Percentiles rank a stretch among this genome's conserved stretches.
Evolutionary conservation across 2,113 vertebrate species (phyloP).

Genomic region (Daphoenositta chrysoptera): DNA sequence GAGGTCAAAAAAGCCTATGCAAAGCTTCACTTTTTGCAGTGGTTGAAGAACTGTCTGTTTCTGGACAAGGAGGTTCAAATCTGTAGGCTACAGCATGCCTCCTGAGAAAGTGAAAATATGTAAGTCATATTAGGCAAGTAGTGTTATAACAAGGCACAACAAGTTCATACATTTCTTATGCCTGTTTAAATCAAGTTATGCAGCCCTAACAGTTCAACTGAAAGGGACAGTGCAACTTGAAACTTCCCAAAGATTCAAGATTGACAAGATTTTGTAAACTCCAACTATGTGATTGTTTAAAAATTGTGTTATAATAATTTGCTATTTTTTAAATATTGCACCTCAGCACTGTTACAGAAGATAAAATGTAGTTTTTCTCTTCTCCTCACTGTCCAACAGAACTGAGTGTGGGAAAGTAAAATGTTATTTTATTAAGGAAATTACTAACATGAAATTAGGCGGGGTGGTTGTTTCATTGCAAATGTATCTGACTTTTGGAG

Average conservation of each 20-base stretch:
- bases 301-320: background rate
- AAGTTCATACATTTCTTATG: background rate
- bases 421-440: background rate
- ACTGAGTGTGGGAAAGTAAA: background rate
- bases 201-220: background rate
- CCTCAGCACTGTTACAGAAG: background rate
- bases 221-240: background rate
- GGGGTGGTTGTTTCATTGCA: background rate
- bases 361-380: background rate
- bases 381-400: background rate
- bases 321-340: background rate
- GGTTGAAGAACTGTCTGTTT: slow-evolving; percentile 22
- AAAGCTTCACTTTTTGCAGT: slow-evolving; percentile 8
- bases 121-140: slow-evolving; percentile 18
- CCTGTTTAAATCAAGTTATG: background rate
- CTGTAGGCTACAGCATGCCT: background rate
- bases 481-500: background rate
- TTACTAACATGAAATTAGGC: background rate
- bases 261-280: background rate
- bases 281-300: background rate
- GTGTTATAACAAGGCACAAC: slow-evolving; percentile 26
- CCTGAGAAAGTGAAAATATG: slow-evolving; percentile 47
- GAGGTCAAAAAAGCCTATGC: slow-evolving; percentile 65
- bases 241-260: background rate
- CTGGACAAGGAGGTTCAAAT: slow-evolving; percentile 4